Evolutionary conservation across 1,140 invertebrate genomes (phyloP).

Genomic region (Lordiphosa collinella): DNA sequence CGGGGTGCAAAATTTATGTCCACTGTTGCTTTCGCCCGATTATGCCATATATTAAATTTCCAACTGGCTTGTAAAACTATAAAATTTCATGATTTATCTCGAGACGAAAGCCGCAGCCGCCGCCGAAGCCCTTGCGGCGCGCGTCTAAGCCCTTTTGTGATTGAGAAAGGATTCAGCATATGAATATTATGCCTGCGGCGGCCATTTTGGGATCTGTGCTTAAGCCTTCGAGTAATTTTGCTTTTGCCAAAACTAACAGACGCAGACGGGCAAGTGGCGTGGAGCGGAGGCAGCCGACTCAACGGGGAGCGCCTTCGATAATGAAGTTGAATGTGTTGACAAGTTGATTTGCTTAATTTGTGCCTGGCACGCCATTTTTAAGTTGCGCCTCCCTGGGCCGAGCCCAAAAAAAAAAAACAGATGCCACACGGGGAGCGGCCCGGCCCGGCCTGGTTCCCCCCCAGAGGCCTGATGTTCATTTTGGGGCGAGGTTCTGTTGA

Average conservation of each 20-base stretch:
- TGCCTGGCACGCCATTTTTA: slow-evolving; percentile 53
- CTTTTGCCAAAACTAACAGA: slow-evolving; percentile 9
- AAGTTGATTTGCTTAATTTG: slow-evolving; percentile 67
- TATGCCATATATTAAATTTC: slow-evolving; percentile 34
- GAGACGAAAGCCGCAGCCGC: background rate
- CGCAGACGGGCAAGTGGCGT: slow-evolving; percentile 39
- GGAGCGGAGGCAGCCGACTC: slow-evolving; percentile 15
- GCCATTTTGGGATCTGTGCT: slow-evolving; percentile 12
- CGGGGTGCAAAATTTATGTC: slow-evolving; percentile 36
- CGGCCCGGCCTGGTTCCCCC: slow-evolving; percentile 9
- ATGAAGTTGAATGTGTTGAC: slow-evolving; percentile 67
- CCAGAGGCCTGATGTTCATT: slow-evolving; percentile 6
- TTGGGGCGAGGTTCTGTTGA: slow-evolving; percentile 29
- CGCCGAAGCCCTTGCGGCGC: too few species aligned
- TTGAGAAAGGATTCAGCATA: slow-evolving; percentile 29
- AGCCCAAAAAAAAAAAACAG: slow-evolving; percentile 12
- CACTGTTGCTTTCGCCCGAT: slow-evolving; percentile 45
- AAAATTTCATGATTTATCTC: slow-evolving; percentile 49
- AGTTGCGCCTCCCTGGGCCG: slow-evolving; percentile 22
- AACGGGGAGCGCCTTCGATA: slow-evolving; percentile 24
- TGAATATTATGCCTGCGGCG: slow-evolving; percentile 22
- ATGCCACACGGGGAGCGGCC: slow-evolving; percentile 35
- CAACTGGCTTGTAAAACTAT: slow-evolving; percentile 47
- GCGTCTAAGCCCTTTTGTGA: slow-evolving; percentile 2
- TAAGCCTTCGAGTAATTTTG: slow-evolving; percentile 11